Evolutionary conservation across 2,113 vertebrate species (phyloP).

Genomic region (Colossoma macropomum): DNA sequence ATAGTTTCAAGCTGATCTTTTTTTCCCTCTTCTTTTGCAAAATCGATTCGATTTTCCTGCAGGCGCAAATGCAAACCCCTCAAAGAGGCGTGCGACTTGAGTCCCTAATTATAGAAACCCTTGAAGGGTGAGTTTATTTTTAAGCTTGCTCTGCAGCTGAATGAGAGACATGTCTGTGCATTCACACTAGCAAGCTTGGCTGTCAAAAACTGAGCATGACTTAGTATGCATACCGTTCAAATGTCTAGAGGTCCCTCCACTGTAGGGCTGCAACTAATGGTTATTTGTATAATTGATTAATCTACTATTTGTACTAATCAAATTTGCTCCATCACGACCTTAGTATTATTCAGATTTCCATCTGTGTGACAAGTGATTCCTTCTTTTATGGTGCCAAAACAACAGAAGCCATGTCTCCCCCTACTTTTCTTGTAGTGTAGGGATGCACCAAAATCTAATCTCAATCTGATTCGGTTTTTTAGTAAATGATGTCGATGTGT

Average conservation of each 20-base stretch:
- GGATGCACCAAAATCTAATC: too few relatives aligned
- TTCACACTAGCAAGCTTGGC: neutral
- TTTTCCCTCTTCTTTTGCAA: neutral
- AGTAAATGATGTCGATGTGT: neutral
- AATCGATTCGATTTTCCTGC: conserved; percentile 27
- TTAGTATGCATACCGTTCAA: neutral
- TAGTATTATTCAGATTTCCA: neutral
- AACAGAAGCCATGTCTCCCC: too few relatives aligned
- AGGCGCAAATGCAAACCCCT: neutral
- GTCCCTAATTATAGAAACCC: conserved; percentile 46
- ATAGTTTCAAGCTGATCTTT: neutral
- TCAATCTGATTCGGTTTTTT: too few relatives aligned
- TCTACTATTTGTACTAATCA: too few relatives aligned
- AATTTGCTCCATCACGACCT: neutral
- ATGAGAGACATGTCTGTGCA: conserved; percentile 33
- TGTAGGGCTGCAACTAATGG: neutral
- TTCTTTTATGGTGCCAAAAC: too few relatives aligned
- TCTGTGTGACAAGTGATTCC: neutral
- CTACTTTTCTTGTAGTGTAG: too few relatives aligned
- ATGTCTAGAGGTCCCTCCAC: neutral
- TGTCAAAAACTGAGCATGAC: conserved; percentile 5
- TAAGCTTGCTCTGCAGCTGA: conserved; percentile 24
- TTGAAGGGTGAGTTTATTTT: conserved; percentile 46
- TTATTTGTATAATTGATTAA: neutral
- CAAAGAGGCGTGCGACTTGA: neutral